Evolutionary conservation across 2,113 vertebrate genomes (phyloP), one percentile per base, ranked within the genome.

Genomic region (Telmatochromis brichardi): DNA sequence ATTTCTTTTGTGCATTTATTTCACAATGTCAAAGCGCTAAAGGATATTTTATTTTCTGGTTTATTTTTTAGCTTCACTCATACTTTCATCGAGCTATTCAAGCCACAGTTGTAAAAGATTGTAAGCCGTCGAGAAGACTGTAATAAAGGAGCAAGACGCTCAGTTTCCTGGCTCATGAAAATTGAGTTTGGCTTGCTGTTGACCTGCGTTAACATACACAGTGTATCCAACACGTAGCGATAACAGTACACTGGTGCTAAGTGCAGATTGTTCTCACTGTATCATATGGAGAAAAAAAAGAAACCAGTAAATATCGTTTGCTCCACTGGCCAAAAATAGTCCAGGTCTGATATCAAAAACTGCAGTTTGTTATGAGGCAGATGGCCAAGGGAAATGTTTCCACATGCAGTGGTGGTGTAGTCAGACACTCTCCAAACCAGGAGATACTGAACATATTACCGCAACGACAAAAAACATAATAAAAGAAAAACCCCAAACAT

Each of bases 371-470:
- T 42, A 45, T 45, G 37, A 73, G 21, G 37, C 37, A 26, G 37
- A 45, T 6, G n/a, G 65, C 37, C 65, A 71, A 0, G 0, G 21
- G 37, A 73, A 23, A 71, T 9, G n/a, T 45, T 1, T 71, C 37
- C 37, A 9, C 37, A 9, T 42, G 37, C n/a, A 42, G 7, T 23
- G 37, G 37, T 42, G 37, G 13, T 71, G 37, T 23, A 23, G 37
- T 73, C 37, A 42, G 21, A 26, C 65, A 23, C 37, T 15, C 37
- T 73, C 0, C 37, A 26, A 73, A 73, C 13, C 37, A 73, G 68
- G 37, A 26, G 5, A 26, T 17, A 45, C 40, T 2, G 13, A 26
- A 26, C 68, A 10, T 17, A 45, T 45, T 45, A 26, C 40, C 9
- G 3, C 40, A 26, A 73, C 14, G 13, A 73, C 37, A 17, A 45